Conservation (phyloP, 1,140 invertebrate genomes). For the Lordiphosa mommai region DNA sequence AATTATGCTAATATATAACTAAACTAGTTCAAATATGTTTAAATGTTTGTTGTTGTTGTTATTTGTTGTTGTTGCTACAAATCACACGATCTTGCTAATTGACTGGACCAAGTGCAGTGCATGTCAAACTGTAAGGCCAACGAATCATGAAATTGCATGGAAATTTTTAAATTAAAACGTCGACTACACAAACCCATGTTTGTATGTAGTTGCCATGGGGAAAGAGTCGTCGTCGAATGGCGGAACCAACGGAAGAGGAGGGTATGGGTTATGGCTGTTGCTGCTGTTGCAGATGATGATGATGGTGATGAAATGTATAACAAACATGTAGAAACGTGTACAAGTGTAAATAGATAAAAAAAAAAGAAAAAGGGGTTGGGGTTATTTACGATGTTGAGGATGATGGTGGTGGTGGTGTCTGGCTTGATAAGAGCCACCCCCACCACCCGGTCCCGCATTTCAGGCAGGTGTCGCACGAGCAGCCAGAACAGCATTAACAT, state of each 20-base stretch:
- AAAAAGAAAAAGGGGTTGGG: conserved; percentile 6
- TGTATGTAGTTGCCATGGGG: neutral
- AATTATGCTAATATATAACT: conserved; percentile 47
- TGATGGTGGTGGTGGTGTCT: conserved; percentile 1
- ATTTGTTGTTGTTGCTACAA: conserved; percentile 18
- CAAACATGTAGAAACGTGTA: conserved; percentile 69
- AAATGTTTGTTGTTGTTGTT: conserved; percentile 41
- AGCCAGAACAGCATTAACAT: conserved; percentile 7
- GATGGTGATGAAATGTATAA: conserved; percentile 53
- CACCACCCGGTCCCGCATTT: too few relatives aligned
- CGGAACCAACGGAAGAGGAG: neutral
- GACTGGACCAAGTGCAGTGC: conserved; percentile 41
- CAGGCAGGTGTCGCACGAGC: conserved; percentile 16
- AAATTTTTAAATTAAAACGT: conserved; percentile 51
- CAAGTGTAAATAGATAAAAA: conserved; percentile 76
- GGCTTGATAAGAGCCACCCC: conserved; percentile 26
- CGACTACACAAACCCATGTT: neutral
- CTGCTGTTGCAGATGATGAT: conserved; percentile 21
- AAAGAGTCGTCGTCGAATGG: neutral
- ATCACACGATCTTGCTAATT: conserved; percentile 56
- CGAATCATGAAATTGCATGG: conserved; percentile 51
- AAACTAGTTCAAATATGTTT: conserved; percentile 63
- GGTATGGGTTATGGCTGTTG: conserved; percentile 12
- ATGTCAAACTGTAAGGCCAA: conserved; percentile 59
- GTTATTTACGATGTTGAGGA: neutral